These are phyloP conservation scores for Ptychadena robeensis DNA, from an alignment of 2,797 vertebrate species.

Conservation along the genomic window DNA sequence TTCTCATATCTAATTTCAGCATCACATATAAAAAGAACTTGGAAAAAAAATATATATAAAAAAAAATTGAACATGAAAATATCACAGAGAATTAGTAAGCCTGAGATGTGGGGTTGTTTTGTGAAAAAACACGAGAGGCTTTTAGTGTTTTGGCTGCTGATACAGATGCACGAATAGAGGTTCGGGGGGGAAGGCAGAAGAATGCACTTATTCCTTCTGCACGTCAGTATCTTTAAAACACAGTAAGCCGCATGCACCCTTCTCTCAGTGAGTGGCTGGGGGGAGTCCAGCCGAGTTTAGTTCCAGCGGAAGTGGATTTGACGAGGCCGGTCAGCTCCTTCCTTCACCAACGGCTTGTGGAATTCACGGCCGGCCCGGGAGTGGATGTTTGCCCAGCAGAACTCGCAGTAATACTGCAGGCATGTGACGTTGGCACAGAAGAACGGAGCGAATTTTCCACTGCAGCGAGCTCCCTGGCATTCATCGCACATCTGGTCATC, in stretches of 20 bases:
- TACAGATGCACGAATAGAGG: conserved; percentile 94
- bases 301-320: conserved; percentile 99
- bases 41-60: conserved; percentile 83
- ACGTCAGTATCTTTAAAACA: conserved; percentile 78
- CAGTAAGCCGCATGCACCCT: conserved; percentile 83
- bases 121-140: conserved; percentile 98
- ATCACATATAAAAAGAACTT: conserved; percentile 99
- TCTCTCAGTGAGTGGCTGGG: conserved; percentile 73
- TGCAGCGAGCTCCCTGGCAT: conserved; percentile 95
- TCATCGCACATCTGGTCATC: conserved; percentile 98
- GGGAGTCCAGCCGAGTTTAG: conserved; percentile 73
- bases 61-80: conserved; percentile 96
- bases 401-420: conserved; percentile 99
- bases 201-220: conserved; percentile 86
- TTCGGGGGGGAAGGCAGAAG: conserved; percentile 87
- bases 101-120: conserved; percentile 97
- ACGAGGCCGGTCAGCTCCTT: conserved; percentile 95
- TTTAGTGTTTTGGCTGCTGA: conserved; percentile 98
- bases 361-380: conserved; percentile 97
- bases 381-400: conserved; percentile 99
- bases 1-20: conserved; percentile 95
- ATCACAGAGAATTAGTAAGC: conserved; percentile 95
- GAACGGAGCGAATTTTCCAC: conserved; percentile 96
- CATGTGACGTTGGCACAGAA: conserved; percentile 99
- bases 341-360: conserved; percentile 98